Evolutionary conservation across 2,797 vertebrate genomes (phyloP).

Genomic region (Pipistrellus pipistrellus): DNA sequence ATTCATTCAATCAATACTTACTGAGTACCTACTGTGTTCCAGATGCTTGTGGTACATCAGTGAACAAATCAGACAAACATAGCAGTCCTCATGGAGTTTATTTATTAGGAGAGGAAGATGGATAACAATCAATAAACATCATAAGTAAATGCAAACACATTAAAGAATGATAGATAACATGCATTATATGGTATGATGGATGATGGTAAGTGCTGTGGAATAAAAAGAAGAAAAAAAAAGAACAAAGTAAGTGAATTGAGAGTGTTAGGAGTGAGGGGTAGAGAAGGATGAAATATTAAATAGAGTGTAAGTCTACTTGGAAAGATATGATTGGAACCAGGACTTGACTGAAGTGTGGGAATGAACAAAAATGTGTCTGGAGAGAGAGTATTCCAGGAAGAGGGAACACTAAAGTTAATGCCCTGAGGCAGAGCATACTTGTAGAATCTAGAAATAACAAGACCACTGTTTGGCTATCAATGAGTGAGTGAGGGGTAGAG

Average conservation of each 20-base stretch:
- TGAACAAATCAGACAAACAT: neutral
- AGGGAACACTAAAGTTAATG: neutral
- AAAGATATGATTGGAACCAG: neutral
- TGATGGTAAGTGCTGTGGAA: neutral
- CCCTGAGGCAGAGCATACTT: neutral
- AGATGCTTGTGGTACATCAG: neutral
- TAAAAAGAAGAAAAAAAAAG: neutral
- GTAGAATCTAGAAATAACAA: neutral
- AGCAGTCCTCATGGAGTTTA: neutral
- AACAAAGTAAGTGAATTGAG: neutral
- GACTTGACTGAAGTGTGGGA: neutral
- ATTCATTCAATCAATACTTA: neutral
- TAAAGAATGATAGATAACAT: neutral
- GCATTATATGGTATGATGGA: neutral
- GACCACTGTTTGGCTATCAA: neutral
- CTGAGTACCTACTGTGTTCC: neutral
- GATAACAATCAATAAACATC: neutral
- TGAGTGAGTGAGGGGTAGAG: neutral
- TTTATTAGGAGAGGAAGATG: neutral
- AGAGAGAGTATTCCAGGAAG: neutral
- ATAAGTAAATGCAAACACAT: neutral
- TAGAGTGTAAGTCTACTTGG: neutral
- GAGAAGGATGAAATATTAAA: neutral
- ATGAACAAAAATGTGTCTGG: neutral
- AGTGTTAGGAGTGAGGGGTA: neutral